phyloP scores from a whole-genome alignment of 2,888 invertebrate species.

The Tolmerus cingulatus region DNA sequence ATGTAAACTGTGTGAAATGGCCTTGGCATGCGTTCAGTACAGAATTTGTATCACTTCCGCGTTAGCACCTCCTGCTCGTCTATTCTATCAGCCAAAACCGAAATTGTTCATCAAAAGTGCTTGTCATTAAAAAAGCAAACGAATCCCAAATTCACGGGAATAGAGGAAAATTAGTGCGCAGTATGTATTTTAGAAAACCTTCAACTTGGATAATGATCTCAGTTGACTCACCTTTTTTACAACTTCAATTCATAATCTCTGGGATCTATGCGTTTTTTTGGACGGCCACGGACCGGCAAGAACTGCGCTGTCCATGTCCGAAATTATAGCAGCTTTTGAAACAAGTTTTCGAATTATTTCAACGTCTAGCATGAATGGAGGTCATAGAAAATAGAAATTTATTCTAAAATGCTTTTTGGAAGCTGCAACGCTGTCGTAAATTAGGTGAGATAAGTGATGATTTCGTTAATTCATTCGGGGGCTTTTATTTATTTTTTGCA shows the following conservation, averaged over 20 bases:
- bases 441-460: neutral
- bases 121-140: neutral
- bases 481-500: neutral
- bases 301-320: neutral
- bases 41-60: neutral
- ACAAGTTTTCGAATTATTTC: neutral
- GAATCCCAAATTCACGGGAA: neutral
- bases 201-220: conserved; percentile 13
- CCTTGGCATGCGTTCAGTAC: neutral
- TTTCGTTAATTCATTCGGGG: neutral
- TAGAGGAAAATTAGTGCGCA: neutral
- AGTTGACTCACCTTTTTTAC: neutral
- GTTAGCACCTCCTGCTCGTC: neutral
- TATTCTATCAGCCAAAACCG: neutral
- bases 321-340: neutral
- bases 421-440: neutral
- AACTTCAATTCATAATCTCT: conserved; percentile 10
- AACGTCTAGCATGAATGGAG: neutral
- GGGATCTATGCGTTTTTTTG: conserved; percentile 2
- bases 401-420: neutral
- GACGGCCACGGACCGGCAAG: neutral
- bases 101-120: neutral
- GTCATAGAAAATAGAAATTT: conserved; percentile 19
- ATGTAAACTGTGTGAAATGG: neutral
- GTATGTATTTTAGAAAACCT: conserved; percentile 1